Evolutionary conservation across 2,797 vertebrate genomes (phyloP).

Genomic region (Sebastolobus altivelis): DNA sequence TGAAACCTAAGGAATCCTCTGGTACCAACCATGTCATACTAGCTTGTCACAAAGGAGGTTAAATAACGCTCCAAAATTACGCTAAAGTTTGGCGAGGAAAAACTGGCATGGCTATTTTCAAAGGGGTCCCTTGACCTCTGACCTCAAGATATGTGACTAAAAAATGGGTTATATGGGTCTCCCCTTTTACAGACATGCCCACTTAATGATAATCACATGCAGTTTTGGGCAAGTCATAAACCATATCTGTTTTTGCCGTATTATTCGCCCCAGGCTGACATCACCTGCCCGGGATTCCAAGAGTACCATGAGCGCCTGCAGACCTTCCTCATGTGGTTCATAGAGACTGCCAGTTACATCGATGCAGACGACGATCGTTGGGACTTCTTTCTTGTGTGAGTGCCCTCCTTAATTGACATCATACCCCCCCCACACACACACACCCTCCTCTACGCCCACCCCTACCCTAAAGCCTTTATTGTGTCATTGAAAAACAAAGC

Average conservation of each 20-base stretch:
- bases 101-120: no score
- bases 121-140: no score
- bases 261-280: constrained; percentile 85
- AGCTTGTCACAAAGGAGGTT: no score
- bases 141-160: no score
- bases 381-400: constrained; percentile 99
- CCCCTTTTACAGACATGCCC: no score
- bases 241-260: background rate
- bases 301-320: constrained; percentile 98
- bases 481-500: constrained; percentile 92
- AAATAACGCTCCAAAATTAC: no score
- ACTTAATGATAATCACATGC: no score
- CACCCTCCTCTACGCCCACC: constrained; percentile 41
- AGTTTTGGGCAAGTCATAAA: background rate
- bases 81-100: no score
- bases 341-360: constrained; percentile 99
- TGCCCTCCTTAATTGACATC: constrained; percentile 93
- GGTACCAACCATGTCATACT: no score
- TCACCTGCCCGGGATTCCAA: constrained; percentile 94
- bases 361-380: constrained; percentile 98
- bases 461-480: constrained; percentile 73
- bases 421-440: constrained; percentile 38
- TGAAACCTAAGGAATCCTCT: no score
- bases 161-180: no score
- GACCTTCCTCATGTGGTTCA: constrained; percentile 99